Percentiles rank a stretch among this genome's conserved stretches.
Conservation (phyloP, 2,888 invertebrate genomes). For the Dolichopus griseipennis region DNA sequence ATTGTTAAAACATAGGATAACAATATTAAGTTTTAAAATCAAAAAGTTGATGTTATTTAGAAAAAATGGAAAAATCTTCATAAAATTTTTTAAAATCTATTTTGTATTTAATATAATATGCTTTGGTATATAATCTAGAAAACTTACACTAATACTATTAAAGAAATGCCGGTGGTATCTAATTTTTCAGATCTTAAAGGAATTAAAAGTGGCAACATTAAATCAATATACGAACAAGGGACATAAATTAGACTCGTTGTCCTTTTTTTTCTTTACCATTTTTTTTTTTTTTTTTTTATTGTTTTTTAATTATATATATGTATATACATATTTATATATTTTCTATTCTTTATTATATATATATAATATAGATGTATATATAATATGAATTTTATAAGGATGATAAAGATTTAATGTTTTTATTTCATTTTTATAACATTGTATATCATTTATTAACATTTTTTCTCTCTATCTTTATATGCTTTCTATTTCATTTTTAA, state of each 20-base stretch:
- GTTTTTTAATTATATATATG: neutral
- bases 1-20: neutral
- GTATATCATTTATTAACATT: conserved; percentile 4
- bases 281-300: neutral
- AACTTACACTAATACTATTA: too few species aligned
- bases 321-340: too few species aligned
- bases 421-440: conserved; percentile 2
- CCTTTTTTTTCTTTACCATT: neutral
- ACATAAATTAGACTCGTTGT: conserved; percentile 3
- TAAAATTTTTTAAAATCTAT: neutral
- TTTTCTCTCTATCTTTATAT: neutral
- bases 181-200: neutral
- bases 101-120: neutral
- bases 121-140: neutral
- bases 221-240: conserved; percentile 6
- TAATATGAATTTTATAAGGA: neutral
- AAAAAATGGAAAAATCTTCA: neutral
- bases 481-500: neutral
- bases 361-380: too few species aligned
- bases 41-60: neutral
- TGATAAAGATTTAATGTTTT: conserved; percentile 6
- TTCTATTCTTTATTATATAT: too few species aligned
- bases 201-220: conserved; percentile 4
- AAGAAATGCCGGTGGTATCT: neutral
- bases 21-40: neutral